phyloP scores from a whole-genome alignment of 2,888 invertebrate genomes.

The Hydroisotoma schaefferi region DNA sequence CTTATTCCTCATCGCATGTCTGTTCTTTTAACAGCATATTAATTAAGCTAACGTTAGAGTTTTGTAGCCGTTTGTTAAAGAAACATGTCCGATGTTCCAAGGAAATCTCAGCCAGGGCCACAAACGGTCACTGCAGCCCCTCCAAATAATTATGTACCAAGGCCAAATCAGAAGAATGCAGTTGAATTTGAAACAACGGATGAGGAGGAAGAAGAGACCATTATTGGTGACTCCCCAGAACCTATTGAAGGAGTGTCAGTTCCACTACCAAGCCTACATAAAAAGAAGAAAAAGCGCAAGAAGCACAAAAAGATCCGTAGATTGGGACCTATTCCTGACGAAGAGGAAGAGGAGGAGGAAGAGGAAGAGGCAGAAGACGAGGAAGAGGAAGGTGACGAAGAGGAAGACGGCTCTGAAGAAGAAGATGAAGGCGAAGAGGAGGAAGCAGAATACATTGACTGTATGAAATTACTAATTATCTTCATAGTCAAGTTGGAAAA shows the following conservation, averaged over 20 bases:
- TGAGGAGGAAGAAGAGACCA: not conserved
- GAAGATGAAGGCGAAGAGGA: constrained; percentile 28
- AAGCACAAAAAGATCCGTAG: not conserved
- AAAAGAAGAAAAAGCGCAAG: too few relatives aligned
- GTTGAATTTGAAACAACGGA: not conserved
- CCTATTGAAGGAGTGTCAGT: too few relatives aligned
- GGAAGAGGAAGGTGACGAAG: constrained; percentile 29
- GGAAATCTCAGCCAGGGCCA: too few relatives aligned
- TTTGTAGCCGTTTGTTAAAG: not conserved
- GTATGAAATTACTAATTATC: not conserved
- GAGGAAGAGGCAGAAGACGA: constrained; percentile 6
- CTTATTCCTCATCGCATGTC: too few relatives aligned
- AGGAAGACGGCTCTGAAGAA: constrained; percentile 23
- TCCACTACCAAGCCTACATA: too few relatives aligned
- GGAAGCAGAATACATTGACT: constrained; percentile 11
- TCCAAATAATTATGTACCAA: too few relatives aligned
- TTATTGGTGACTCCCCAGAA: not conserved
- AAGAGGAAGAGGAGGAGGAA: constrained; percentile 14
- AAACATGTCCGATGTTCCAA: too few relatives aligned
- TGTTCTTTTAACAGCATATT: too few relatives aligned
- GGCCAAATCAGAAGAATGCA: not conserved
- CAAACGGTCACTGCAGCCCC: too few relatives aligned
- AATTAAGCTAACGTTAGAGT: too few relatives aligned
- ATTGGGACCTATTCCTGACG: too few relatives aligned
- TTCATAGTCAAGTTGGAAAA: constrained; percentile 10